Evolutionary conservation across 2,888 invertebrate species (phyloP).

Genomic region (Drosophila anceps): DNA sequence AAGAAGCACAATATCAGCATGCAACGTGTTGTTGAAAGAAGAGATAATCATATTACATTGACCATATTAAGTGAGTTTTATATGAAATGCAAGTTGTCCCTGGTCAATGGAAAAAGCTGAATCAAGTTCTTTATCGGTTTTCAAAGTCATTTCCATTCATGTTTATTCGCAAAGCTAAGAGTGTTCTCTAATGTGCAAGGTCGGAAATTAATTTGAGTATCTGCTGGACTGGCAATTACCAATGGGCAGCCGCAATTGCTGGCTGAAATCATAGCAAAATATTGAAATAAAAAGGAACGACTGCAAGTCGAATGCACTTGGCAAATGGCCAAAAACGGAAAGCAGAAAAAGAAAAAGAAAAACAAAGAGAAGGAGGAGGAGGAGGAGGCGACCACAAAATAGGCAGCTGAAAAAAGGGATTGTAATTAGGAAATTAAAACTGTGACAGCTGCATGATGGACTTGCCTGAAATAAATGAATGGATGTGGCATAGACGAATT

Average conservation of each 20-base stretch:
- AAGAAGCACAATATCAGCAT: too few relatives aligned
- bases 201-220: constrained; percentile 55
- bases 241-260: constrained; percentile 48
- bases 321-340: constrained; percentile 52
- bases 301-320: constrained; percentile 40
- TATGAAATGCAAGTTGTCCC: too few relatives aligned
- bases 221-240: constrained; percentile 57
- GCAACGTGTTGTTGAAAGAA: too few relatives aligned
- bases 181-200: neutral
- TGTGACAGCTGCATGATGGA: constrained; percentile 77
- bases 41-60: too few relatives aligned
- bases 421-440: constrained; percentile 79
- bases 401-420: constrained; percentile 54
- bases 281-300: constrained; percentile 50
- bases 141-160: neutral
- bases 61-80: too few relatives aligned
- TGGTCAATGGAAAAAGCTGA: neutral
- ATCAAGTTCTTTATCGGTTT: neutral
- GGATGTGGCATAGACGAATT: constrained; percentile 62
- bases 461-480: constrained; percentile 74
- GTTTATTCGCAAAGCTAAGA: neutral
- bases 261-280: constrained; percentile 73
- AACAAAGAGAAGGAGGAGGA: neutral
- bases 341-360: neutral
- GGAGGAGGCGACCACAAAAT: constrained; percentile 15